phyloP scores from a whole-genome alignment of 2,797 vertebrate species.

The Bucorvus abyssinicus region DNA sequence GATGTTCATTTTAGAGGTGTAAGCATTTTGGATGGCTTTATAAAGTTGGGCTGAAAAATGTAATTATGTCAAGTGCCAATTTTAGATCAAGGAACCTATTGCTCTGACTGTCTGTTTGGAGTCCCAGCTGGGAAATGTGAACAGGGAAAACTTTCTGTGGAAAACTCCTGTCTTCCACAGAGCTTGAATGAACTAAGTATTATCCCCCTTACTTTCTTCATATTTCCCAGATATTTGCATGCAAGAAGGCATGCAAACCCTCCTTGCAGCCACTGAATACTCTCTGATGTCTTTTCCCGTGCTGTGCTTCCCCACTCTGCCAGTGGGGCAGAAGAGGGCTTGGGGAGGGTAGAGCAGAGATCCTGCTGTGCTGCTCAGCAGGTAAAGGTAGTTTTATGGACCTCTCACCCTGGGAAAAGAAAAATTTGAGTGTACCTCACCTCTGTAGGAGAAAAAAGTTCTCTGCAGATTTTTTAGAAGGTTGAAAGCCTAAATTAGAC shows the following conservation, averaged over 20 bases:
- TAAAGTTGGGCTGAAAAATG: not conserved
- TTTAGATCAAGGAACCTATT: not conserved
- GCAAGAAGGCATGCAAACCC: not conserved
- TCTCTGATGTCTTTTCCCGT: not conserved
- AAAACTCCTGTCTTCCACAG: accelerated
- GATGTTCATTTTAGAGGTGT: not conserved
- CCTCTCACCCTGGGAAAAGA: not conserved
- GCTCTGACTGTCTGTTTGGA: not conserved
- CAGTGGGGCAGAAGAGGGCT: accelerated
- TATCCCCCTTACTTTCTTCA: not conserved
- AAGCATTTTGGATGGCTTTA: not conserved
- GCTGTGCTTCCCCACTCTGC: not conserved
- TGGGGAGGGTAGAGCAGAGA: not conserved
- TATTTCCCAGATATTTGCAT: not conserved
- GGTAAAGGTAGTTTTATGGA: not conserved
- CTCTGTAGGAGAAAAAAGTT: not conserved
- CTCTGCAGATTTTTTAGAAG: not conserved
- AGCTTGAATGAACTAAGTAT: accelerated
- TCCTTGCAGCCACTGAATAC: not conserved
- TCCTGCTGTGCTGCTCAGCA: not conserved
- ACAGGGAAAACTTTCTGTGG: accelerated
- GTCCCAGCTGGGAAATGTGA: not conserved
- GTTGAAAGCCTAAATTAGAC: not conserved
- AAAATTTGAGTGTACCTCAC: not conserved
- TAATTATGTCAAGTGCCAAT: not conserved